A percentile compares a stretch with the other conserved stretches of the same genome.
Conservation (phyloP, 2,888 invertebrate species). For the Spatulosminthurus flaviceps region DNA sequence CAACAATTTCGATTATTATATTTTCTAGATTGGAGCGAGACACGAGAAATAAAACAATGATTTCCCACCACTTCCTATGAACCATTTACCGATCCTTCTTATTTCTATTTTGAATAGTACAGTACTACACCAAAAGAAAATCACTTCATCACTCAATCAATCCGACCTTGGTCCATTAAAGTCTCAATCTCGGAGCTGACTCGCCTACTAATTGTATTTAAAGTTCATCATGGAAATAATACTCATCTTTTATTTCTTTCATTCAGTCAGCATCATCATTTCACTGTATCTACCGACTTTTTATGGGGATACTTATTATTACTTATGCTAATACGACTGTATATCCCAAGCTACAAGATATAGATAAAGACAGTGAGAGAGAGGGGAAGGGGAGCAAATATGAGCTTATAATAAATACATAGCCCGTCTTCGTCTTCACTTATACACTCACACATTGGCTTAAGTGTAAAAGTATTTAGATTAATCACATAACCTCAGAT, state of each 20-base stretch:
- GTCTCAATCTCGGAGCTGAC: neutral
- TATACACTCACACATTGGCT: neutral
- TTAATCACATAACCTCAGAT: slow-evolving; percentile 18
- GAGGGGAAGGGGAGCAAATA: too few species aligned
- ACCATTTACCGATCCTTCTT: neutral
- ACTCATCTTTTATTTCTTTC: neutral
- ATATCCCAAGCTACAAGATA: neutral
- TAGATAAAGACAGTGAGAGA: too few species aligned
- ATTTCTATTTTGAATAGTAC: neutral
- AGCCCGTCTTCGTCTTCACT: too few species aligned
- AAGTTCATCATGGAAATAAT: neutral
- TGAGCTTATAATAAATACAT: too few species aligned
- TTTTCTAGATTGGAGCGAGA: neutral
- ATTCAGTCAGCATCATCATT: neutral
- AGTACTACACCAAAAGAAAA: too few species aligned
- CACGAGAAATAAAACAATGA: neutral
- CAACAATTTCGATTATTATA: neutral
- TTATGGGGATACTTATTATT: too few species aligned
- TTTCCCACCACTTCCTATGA: neutral
- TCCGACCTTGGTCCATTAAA: neutral
- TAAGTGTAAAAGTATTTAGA: neutral
- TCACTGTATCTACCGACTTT: neutral
- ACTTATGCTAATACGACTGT: neutral
- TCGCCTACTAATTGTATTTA: neutral
- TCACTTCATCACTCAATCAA: neutral